Base-by-base conservation (phyloP, 2,113 vertebrate species). In the Carassius carassius region DNA sequence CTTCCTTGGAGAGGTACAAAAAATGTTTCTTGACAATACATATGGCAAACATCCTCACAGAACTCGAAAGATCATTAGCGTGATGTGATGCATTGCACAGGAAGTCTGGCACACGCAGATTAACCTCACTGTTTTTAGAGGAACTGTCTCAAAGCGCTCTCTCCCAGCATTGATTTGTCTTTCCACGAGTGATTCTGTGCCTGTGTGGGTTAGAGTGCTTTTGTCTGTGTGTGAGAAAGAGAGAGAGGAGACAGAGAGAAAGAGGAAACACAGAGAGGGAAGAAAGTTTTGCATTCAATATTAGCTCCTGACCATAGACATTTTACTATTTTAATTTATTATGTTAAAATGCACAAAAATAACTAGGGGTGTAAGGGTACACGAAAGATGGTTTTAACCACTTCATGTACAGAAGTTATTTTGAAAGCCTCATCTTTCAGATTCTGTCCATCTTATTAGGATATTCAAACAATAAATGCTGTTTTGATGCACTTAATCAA, bases 11-110 rank as follows among this genome's bases (percentile, higher is more conserved):
- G 58, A 83, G 75, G 32, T 58, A 85, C 19, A 54, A 63, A 87
- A 86, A 87, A 86, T 84, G 86, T 81, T 86, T 81, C 78, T 83
- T 84, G 84, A 87, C 74, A 76, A 84, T 80, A 79, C 78, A 86
- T 72, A 84, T 41, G 13, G 82, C 82, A 54, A 80, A 89, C 47
- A 81, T 78, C 63, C 77, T 77, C 81, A 78, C 76, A 69, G 81
- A 82, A 86, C 88, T 86, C 86, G 87, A 86, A 82, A 69, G 84
- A 87, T 85, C 88, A 86, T 89, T 89, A 89, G 85, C 23, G 65
- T 70, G 72, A 62, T 75, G 60, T 83, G 85, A 86, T 88, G 82
- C 78, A 89, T 88, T 58, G 65, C 76, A 62, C 75, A 56, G 79
- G 19, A 47, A 47, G 67, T 65, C 80, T 85, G 63, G 70, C 69